Conservation (phyloP, 2,113 vertebrate species). For the Nestor notabilis region DNA sequence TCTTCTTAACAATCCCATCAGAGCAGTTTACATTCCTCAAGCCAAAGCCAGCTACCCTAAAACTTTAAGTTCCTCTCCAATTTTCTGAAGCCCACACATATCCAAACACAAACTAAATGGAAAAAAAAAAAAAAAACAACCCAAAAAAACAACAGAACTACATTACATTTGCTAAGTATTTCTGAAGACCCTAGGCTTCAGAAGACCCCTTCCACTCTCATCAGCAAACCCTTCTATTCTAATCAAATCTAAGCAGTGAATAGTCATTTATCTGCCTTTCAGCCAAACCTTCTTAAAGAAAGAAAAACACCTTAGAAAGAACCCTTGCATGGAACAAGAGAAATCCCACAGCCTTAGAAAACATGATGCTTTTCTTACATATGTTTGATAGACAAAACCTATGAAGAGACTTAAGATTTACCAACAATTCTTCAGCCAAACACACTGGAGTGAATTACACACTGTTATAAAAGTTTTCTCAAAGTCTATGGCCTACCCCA, state of each 20-base stretch:
- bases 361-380: not conserved
- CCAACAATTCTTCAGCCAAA: not conserved
- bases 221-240: not conserved
- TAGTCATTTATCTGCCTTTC: not conserved
- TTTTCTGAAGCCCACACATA: not conserved
- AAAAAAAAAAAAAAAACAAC: not conserved
- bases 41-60: not conserved
- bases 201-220: not conserved
- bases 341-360: not conserved
- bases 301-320: not conserved
- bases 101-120: not conserved
- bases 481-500: not conserved
- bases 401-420: not conserved
- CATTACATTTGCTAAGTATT: not conserved
- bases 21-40: not conserved
- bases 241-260: not conserved
- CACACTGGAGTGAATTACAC: not conserved
- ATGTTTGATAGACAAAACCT: not conserved
- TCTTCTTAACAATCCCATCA: not conserved
- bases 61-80: not conserved
- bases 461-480: not conserved
- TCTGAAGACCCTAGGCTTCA: not conserved
- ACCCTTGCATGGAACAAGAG: not conserved
- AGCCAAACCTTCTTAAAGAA: not conserved
- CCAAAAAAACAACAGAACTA: not conserved